Conservation (phyloP, 2,797 vertebrate genomes). For the Eulemur albifrons region DNA sequence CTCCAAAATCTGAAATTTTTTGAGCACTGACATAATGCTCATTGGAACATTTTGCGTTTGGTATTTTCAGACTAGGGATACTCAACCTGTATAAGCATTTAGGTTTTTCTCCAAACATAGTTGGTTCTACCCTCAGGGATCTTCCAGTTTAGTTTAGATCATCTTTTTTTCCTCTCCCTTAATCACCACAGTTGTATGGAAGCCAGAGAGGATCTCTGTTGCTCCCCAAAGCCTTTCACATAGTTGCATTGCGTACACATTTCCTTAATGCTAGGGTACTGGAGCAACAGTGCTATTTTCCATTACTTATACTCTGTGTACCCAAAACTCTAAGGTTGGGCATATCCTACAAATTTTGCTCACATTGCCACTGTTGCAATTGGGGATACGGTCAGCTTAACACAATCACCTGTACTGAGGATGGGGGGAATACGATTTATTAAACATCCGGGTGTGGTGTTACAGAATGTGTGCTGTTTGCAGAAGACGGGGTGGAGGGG, state of each 20-base stretch:
- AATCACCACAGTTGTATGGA: not conserved
- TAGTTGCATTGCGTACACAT: not conserved
- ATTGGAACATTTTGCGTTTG: not conserved
- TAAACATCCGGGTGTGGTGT: not conserved
- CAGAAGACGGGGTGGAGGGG: not conserved
- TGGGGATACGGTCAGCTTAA: not conserved
- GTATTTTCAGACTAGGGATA: not conserved
- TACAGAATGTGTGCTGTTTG: not conserved
- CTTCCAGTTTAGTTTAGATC: not conserved
- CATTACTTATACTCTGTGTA: not conserved
- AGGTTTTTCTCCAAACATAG: not conserved
- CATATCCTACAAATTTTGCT: not conserved
- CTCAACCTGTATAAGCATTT: not conserved
- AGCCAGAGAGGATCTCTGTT: not conserved
- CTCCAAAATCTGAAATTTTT: not conserved
- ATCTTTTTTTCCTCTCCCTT: not conserved
- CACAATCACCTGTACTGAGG: not conserved
- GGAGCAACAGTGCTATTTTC: not conserved
- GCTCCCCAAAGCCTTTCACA: not conserved
- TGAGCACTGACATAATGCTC: not conserved
- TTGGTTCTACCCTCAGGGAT: not conserved
- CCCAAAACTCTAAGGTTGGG: not conserved
- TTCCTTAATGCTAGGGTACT: not conserved
- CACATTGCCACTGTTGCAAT: not conserved
- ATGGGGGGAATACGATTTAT: not conserved